Evolutionary conservation across 2,113 vertebrate genomes (phyloP).

Genomic region (Chloropsis hardwickii): DNA sequence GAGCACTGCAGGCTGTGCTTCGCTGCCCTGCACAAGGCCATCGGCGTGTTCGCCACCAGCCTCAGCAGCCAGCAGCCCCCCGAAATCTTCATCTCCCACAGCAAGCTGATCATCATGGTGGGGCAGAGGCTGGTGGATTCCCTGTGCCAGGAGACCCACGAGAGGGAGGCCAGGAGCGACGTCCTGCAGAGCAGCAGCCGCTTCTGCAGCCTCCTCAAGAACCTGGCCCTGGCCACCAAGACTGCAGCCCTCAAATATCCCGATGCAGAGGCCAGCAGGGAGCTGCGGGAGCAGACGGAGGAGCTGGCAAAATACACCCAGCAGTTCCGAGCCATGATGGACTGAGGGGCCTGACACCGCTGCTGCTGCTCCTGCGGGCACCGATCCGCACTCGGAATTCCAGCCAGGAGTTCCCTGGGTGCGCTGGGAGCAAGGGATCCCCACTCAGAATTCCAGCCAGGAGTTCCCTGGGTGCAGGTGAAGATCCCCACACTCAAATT

Average conservation of each 20-base stretch:
- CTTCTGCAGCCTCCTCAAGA: slow-evolving; percentile 89
- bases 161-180: slow-evolving; percentile 60
- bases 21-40: slow-evolving; percentile 86
- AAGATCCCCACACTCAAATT: too few relatives aligned
- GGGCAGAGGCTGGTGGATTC: slow-evolving; percentile 91
- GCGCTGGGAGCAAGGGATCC: too few relatives aligned
- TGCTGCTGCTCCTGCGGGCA: not conserved
- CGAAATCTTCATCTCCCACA: slow-evolving; percentile 87
- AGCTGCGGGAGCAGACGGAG: slow-evolving; percentile 73
- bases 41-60: slow-evolving; percentile 72
- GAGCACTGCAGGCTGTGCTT: slow-evolving; percentile 90
- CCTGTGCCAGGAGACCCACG: slow-evolving; percentile 82
- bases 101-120: slow-evolving; percentile 92
- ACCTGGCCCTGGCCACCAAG: slow-evolving; percentile 89
- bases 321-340: slow-evolving; percentile 75
- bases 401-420: not conserved
- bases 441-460: too few relatives aligned
- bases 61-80: slow-evolving; percentile 79
- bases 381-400: not conserved
- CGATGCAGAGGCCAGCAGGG: slow-evolving; percentile 52
- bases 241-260: slow-evolving; percentile 82
- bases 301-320: slow-evolving; percentile 76
- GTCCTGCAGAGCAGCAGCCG: slow-evolving; percentile 81
- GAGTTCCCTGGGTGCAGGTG: too few relatives aligned
- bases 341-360: not conserved